Evolutionary conservation across 2,797 vertebrate species (phyloP).

Genomic region (Pseudochirops corinnae): DNA sequence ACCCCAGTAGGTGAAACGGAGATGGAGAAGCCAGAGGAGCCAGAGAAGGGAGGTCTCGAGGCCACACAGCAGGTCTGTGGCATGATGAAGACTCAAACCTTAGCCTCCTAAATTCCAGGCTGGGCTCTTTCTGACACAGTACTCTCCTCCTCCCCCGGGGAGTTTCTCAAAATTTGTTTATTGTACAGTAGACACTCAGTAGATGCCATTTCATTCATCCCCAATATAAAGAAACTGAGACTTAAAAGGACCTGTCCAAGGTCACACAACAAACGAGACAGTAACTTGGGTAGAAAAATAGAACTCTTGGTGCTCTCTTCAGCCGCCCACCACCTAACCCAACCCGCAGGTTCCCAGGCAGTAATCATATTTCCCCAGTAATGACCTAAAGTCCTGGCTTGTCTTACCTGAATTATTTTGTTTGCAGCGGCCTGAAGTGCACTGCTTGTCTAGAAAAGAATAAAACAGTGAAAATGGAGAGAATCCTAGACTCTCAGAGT

Average conservation of each 20-base stretch:
- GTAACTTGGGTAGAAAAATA: too few species aligned
- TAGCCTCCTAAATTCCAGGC: background rate
- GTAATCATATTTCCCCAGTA: background rate
- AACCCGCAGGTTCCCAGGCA: background rate
- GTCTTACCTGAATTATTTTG: slow-evolving; percentile 74
- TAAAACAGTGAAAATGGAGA: slow-evolving; percentile 52
- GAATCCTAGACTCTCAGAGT: background rate
- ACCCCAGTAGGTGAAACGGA: background rate
- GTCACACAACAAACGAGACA: background rate
- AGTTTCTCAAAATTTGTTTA: background rate
- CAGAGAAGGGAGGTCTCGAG: background rate
- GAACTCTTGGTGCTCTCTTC: background rate
- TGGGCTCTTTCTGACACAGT: background rate
- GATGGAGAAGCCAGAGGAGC: background rate
- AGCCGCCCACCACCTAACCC: background rate
- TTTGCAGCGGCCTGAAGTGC: slow-evolving; percentile 64
- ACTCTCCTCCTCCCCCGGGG: background rate
- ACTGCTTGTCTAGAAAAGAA: slow-evolving; percentile 68
- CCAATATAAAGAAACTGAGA: background rate
- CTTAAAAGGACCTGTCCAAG: background rate
- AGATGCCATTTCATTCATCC: background rate
- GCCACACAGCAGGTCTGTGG: background rate
- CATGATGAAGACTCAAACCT: background rate
- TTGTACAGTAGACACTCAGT: background rate
- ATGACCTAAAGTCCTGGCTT: background rate